Percentiles rank a stretch among this genome's conserved stretches.
Conservation (phyloP, 2,797 vertebrate genomes). For the Clarias laeviceps region DNA sequence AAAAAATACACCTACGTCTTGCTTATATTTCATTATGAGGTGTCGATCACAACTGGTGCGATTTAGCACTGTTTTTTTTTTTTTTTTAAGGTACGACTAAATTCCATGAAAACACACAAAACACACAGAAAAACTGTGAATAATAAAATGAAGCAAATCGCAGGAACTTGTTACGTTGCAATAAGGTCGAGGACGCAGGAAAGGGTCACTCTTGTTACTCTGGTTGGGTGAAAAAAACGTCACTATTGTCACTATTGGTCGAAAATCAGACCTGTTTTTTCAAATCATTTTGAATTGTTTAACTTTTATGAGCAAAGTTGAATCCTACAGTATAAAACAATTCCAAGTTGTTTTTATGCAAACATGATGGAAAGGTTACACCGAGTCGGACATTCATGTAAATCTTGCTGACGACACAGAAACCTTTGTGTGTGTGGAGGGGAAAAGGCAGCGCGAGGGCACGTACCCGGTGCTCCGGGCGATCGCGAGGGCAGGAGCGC, state of each 20-base stretch:
- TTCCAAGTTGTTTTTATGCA: neutral
- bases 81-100: neutral
- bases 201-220: neutral
- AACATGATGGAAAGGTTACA: neutral
- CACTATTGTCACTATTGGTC: neutral
- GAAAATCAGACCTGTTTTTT: neutral
- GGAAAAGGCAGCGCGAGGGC: slow-evolving; percentile 1
- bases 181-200: neutral
- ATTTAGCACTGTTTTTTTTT: neutral
- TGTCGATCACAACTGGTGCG: neutral
- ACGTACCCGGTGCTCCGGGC: neutral
- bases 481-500: neutral
- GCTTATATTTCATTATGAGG: neutral
- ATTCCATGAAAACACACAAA: neutral
- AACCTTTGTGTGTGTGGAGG: neutral
- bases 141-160: neutral
- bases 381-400: neutral
- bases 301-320: neutral
- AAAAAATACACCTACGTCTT: neutral
- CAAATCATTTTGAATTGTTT: too few relatives aligned
- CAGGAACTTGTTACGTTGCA: neutral
- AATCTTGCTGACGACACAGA: neutral
- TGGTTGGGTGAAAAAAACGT: neutral
- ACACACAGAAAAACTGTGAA: neutral
- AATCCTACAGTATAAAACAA: neutral